These are phyloP conservation scores for Metellina segmentata DNA, from an alignment of 2,888 invertebrate species.

Conservation along the genomic window DNA sequence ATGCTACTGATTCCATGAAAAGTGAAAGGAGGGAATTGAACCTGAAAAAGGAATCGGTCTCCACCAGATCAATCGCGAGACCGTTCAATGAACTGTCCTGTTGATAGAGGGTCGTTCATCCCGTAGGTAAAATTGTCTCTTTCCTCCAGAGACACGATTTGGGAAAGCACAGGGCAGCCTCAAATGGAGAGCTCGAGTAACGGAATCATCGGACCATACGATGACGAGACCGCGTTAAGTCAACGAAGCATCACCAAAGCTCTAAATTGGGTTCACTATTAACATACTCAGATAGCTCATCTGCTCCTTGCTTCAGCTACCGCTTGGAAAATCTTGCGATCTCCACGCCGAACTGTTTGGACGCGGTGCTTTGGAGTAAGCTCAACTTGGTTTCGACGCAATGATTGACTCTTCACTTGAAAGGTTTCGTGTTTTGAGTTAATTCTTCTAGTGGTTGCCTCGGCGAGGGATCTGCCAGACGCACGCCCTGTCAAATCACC, in stretches of 20 bases:
- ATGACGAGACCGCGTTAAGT: conserved; percentile 18
- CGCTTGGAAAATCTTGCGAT: too few species aligned
- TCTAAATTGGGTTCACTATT: conserved; percentile 56
- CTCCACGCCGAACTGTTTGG: too few species aligned
- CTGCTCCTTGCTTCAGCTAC: too few species aligned
- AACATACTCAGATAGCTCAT: conserved; percentile 35
- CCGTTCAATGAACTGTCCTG: conserved; percentile 60
- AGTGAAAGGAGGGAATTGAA: background rate
- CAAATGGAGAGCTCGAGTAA: conserved; percentile 37
- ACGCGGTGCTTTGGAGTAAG: too few species aligned
- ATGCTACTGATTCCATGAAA: background rate
- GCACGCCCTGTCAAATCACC: too few species aligned
- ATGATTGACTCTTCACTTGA: too few species aligned
- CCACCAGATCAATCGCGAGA: background rate
- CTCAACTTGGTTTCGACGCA: too few species aligned
- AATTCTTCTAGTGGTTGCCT: too few species aligned
- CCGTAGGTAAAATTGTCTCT: conserved; percentile 38
- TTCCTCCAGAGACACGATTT: background rate
- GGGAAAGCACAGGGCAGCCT: background rate
- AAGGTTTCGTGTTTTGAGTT: too few species aligned
- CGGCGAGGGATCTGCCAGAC: too few species aligned
- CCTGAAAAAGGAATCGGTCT: conserved; percentile 6
- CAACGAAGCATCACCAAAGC: conserved; percentile 52
- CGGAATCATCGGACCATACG: conserved; percentile 25
- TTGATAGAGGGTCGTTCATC: conserved; percentile 38